phyloP scores from a whole-genome alignment of 2,888 invertebrate species.

The Julus scandinavius region DNA sequence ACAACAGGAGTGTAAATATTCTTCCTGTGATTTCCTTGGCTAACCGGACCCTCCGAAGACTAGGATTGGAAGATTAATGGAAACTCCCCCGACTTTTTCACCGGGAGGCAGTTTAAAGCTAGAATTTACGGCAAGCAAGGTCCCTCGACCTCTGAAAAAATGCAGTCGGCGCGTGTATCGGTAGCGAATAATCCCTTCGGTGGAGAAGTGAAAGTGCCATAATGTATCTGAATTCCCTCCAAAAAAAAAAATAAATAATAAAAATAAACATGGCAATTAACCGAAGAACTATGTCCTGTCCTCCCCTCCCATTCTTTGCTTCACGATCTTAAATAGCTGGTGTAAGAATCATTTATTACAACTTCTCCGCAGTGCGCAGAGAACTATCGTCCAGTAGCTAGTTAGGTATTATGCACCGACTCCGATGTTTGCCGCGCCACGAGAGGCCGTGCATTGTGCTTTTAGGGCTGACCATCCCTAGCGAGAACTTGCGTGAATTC shows the following conservation, averaged over 20 bases:
- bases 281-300: background rate
- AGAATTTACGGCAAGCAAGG: too few species aligned
- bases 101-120: too few species aligned
- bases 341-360: background rate
- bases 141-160: background rate
- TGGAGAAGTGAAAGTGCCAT: background rate
- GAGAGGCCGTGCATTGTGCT: background rate
- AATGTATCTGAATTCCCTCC: constrained; percentile 22
- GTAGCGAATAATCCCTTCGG: background rate
- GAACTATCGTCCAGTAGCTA: background rate
- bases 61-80: too few species aligned
- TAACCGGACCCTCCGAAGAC: too few species aligned
- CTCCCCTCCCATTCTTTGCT: background rate
- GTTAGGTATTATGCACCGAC: background rate
- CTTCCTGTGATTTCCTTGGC: too few species aligned
- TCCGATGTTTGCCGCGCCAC: background rate
- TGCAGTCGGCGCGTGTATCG: background rate
- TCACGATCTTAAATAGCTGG: background rate
- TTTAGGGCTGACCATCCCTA: too few species aligned
- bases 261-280: background rate
- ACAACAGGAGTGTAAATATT: too few species aligned
- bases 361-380: background rate
- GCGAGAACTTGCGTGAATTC: too few species aligned
- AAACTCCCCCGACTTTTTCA: too few species aligned
- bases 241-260: background rate